Conservation (phyloP, 2,888 invertebrate species). For the Andrena camellia region DNA sequence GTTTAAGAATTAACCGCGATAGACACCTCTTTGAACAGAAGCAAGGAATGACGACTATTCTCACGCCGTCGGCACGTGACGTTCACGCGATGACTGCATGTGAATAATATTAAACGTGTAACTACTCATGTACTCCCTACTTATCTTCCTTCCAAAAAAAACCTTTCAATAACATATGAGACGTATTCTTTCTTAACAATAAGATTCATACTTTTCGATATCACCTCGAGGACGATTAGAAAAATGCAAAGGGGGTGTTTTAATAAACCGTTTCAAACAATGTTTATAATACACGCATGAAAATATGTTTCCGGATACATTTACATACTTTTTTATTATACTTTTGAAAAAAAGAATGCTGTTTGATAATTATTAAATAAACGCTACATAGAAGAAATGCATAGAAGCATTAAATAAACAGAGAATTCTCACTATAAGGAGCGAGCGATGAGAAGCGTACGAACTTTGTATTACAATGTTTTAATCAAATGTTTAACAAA, state of each 20-base stretch:
- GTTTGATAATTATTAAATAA: neutral
- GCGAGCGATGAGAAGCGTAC: conserved; percentile 3
- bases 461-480: conserved; percentile 74
- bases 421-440: neutral
- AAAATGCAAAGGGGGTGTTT: neutral
- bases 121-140: neutral
- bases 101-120: neutral
- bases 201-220: neutral
- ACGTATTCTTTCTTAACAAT: neutral
- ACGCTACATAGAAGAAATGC: neutral
- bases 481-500: conserved; percentile 82
- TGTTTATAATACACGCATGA: too few relatives aligned
- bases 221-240: neutral
- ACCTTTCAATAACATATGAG: too few relatives aligned
- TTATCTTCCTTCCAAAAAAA: neutral
- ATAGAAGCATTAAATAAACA: neutral
- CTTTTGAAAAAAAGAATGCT: too few relatives aligned
- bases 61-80: conserved; percentile 30
- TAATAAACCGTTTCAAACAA: too few relatives aligned
- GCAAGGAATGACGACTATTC: conserved; percentile 24
- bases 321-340: too few relatives aligned
- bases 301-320: too few relatives aligned
- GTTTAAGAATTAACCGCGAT: neutral
- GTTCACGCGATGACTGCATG: neutral
- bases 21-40: neutral